Base-by-base conservation (phyloP, 2,888 invertebrate genomes). In the Nephrocerus scutellatus region DNA sequence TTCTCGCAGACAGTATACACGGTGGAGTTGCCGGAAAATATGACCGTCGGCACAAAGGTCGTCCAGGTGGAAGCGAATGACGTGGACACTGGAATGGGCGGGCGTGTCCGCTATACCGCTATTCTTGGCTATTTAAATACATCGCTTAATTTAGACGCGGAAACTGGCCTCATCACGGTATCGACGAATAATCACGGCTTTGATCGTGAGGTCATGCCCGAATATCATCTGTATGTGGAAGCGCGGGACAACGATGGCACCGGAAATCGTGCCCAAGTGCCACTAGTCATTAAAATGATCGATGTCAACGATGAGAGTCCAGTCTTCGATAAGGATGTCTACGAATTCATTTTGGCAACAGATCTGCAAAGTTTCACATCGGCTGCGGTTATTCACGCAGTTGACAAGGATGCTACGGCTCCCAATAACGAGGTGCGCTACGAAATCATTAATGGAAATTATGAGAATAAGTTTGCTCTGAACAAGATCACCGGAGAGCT, bases 251-350 rank as follows among this genome's bases (percentile, higher is more conserved):
- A 84, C 61, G 82, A 87, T 54, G 88, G 89, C 36, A 73, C 76
- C 54, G 90, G 89, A 41, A 80, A 83, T 61, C 75, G 76, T 53
- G 80, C 84, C 29, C 80, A 79, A 49, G 65, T 83, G 54, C 79
- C 79, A 54, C 73, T 89, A 51, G 75, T 80, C 52, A 77, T 90
- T 56, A 80, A 80, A 70, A 70, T 92, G 50, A 70, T 84, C 56
- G 79, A 79, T 70, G 80, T 84, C 39, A 92, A 93, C 66, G 92
- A 93, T 70, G 82, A 91, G 70, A 74, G 79, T 38, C 95, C 95
- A 24, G 71, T 76, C 44, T 96, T 95, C 62, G 83, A 84, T 49
- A 81, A 80, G 60, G 71, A 76, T 31, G 70, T 79, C 9, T 91
- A 90, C 60, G 85, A 85, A 60, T 89, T 87, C 53, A 82, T 86